Evolutionary conservation across 2,888 invertebrate species (phyloP), one percentile per base, ranked within the genome.

Genomic region (Yponomeuta sedellus): DNA sequence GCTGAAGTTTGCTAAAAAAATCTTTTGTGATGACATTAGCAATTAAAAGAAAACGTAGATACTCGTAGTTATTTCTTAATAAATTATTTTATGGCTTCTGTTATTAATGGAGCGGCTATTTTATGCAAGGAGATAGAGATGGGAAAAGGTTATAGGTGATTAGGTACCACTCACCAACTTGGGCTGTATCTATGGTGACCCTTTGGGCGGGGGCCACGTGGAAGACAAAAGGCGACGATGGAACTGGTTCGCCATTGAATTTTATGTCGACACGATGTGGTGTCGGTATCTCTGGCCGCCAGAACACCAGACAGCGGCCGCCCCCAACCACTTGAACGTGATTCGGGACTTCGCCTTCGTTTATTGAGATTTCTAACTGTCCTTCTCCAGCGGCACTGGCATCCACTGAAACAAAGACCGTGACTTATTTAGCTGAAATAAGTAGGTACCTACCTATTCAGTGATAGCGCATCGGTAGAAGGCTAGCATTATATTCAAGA

Each of bases 371-470:
- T 93, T 99, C 99, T 77, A 99, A 92, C 90, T 99, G 99, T 64
- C 99, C 99, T 92, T 99, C 99, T 58, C 99, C 99, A 65, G 99
- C 99, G 79, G 98, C 97, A 80, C 97, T 97, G 64, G 99, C 99
- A 89, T 99, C 99, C 85, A 99, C 99, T 97, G 91, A 72, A 92
- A 92, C 72, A 67, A 70, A 71, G 58, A 10, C 6, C n/a, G 20
- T 10, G 22, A 22, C 19, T 56, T 58, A 58, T 52, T 63, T 63
- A 25, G 25, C 25, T 25, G 2, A 64, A 66, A 40, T 58, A 61
- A 28, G 12, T 58, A 59, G 34, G 61, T 16, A 20, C 62, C 11
- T 25, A 61, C 44, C 22, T 61, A 57, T 57, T n/a, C 40, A 62
- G 34, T 52, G 16, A 52, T 52, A 16, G 16, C 16, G 44, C 44